These are phyloP conservation scores for Sebastolobus altivelis DNA, from an alignment of 2,797 vertebrate species.

Conservation along the genomic window DNA sequence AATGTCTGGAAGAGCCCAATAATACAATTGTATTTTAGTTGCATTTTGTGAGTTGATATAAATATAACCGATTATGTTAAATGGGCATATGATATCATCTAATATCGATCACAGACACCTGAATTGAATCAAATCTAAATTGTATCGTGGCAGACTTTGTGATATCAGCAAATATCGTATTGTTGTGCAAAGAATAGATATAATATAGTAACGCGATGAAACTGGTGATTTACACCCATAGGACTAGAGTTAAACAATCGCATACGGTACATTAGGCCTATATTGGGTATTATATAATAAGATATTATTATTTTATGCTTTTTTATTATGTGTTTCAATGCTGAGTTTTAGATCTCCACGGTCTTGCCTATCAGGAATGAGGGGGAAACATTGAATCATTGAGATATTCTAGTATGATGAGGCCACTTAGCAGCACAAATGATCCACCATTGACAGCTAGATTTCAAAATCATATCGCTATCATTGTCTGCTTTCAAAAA, in stretches of 20 bases:
- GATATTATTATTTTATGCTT: background rate
- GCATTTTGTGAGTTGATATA: no score
- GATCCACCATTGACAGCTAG: background rate
- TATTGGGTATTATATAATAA: background rate
- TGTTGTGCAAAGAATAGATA: no score
- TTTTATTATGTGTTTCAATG: background rate
- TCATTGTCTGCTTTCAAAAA: slow-evolving; percentile 4
- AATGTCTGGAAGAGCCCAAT: no score
- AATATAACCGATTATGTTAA: no score
- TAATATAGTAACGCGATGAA: no score
- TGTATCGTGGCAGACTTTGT: no score
- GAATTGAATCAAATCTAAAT: no score
- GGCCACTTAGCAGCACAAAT: background rate
- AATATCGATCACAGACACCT: no score
- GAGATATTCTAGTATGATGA: background rate
- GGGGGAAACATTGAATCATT: background rate
- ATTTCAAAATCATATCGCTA: background rate
- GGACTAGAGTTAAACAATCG: background rate
- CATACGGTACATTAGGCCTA: background rate
- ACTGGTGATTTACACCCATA: no score
- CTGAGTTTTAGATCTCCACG: background rate
- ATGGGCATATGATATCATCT: no score
- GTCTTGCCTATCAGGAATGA: background rate
- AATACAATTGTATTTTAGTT: no score
- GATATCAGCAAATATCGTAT: no score